phyloP scores from a whole-genome alignment of 2,797 vertebrate genomes.

The Muraenolepis orangiensis region DNA sequence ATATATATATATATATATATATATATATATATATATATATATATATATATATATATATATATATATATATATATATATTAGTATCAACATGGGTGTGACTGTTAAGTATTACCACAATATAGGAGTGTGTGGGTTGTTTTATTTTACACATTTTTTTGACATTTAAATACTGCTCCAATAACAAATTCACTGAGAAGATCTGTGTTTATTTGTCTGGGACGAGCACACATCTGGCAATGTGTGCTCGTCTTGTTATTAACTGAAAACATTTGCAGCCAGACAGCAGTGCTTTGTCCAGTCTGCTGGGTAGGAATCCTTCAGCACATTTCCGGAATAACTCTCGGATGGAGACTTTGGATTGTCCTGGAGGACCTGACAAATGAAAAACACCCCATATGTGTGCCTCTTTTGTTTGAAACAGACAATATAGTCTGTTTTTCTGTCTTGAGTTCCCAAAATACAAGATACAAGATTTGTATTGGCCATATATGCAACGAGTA shows the following conservation, averaged over 20 bases:
- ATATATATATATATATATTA: too few relatives aligned
- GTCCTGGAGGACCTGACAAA: neutral
- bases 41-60: too few relatives aligned
- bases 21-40: too few relatives aligned
- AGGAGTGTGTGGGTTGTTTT: neutral
- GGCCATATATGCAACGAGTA: too few relatives aligned
- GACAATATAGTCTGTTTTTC: conserved; percentile 6
- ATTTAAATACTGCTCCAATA: neutral
- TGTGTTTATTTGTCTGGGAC: neutral
- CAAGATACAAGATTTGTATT: too few relatives aligned
- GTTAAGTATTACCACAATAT: neutral
- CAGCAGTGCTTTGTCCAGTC: neutral
- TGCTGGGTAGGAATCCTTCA: neutral
- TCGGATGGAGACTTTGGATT: neutral
- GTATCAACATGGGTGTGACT: neutral
- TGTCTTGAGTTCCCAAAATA: conserved; percentile 27
- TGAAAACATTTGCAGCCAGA: neutral
- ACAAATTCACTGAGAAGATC: neutral
- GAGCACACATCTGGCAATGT: neutral
- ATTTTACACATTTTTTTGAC: neutral
- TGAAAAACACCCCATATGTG: neutral
- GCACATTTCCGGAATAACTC: conserved; percentile 3
- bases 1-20: too few relatives aligned
- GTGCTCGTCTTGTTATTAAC: neutral
- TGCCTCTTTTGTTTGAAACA: conserved; percentile 31